A percentile compares a stretch with the other conserved stretches of the same genome.
These are phyloP conservation scores for Homarus americanus DNA, from an alignment of 1,140 invertebrate species.

Conservation along the genomic window DNA sequence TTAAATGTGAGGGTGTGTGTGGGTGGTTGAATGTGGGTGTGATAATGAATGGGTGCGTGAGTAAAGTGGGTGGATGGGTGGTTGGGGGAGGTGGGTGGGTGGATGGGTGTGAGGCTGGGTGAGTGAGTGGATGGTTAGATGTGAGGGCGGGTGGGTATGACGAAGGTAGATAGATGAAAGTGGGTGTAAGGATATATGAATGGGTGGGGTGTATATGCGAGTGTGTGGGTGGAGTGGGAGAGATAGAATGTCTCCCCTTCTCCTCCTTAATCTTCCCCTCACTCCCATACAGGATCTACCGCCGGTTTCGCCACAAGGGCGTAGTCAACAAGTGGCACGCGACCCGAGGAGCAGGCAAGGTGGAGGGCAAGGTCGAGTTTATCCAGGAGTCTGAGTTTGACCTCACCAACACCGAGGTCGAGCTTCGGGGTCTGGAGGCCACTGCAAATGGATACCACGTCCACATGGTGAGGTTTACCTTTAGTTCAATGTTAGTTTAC, in stretches of 20 bases:
- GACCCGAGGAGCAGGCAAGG: conserved; percentile 74
- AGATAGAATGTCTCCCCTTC: background rate
- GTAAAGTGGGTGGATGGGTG: no score
- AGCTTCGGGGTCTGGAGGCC: conserved; percentile 85
- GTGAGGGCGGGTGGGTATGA: no score
- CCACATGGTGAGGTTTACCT: conserved; percentile 83
- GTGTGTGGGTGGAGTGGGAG: conserved; percentile 14
- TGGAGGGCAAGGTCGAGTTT: conserved; percentile 88
- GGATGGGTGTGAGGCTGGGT: no score
- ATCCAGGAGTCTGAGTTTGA: conserved; percentile 78
- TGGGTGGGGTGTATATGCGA: no score
- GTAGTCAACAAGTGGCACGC: conserved; percentile 92
- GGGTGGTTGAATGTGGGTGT: background rate
- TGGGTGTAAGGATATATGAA: no score
- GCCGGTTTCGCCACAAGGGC: conserved; percentile 88
- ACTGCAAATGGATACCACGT: conserved; percentile 88
- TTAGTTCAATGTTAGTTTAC: background rate
- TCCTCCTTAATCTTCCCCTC: background rate
- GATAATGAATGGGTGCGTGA: background rate
- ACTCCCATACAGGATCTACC: conserved; percentile 82
- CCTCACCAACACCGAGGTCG: conserved; percentile 88
- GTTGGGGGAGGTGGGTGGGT: no score
- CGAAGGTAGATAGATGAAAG: no score
- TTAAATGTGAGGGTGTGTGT: no score
- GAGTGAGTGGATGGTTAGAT: no score